Base-by-base conservation (phyloP, 2,888 invertebrate genomes). In the Corythucha ciliata region DNA sequence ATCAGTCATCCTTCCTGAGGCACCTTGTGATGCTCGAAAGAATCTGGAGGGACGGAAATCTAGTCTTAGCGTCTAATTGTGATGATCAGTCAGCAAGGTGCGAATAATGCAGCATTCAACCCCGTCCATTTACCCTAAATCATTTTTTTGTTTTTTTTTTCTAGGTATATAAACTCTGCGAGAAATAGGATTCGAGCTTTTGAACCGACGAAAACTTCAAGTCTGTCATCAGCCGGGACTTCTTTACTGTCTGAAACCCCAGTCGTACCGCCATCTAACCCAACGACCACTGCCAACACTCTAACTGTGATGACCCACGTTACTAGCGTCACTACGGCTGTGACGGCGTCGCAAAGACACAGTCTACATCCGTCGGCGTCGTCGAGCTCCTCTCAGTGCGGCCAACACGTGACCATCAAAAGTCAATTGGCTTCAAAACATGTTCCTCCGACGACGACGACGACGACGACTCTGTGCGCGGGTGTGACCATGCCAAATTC, bases 1-100 rank as follows among this genome's bases (percentile, higher is more conserved):
- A 86, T 66, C 86, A 86, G 62, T 86, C 87, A 36, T 87, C 87
- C 58, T 89, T 89, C 64, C 69, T 89, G 1, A 73, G 87, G 6
- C 89, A 89, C 68, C 69, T 89, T 29, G 80, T 88, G 45, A 69
- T 88, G 5, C 65, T 89, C 57, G 89, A 89, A 60, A 88, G 88
- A 64, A 87, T 87, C 67, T 87, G 83, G 64, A 74, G 88, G 50
- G 81, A 80, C 57, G 88, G 88, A 0, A 86, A 88, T 63, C 67
- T 89, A 41, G 74, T 84, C 0, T 64, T 88, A 12, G 77, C 85
- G 0, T 78, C 81, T 3, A 79, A 76, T 56, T 86, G 88, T 0
- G 77, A 80, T 12, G 77, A 81, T 1, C 80, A 81, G 61, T 85
- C 88, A 0, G 74, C 77, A 20, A 48, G 48, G 48, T 48, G 32